These are phyloP conservation scores for Melanotaenia maccullochi DNA, from an alignment of 2,797 vertebrate species.

Conservation along the genomic window DNA sequence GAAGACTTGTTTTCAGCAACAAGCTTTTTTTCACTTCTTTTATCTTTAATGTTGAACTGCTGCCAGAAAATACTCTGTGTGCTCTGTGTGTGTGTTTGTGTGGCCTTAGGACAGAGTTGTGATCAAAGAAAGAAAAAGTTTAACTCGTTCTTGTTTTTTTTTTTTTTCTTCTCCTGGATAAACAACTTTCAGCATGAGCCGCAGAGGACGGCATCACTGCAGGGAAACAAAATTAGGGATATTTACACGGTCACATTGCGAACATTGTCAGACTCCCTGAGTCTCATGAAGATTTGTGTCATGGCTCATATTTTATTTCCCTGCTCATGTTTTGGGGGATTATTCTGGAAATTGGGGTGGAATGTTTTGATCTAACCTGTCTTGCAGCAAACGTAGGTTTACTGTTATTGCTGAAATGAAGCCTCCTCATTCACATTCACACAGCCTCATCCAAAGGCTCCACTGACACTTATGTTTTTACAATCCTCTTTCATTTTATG, in stretches of 20 bases:
- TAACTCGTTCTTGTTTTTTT: constrained; percentile 28
- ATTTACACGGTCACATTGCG: constrained; percentile 14
- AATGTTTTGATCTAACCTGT: neutral
- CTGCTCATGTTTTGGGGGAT: neutral
- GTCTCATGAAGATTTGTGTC: neutral
- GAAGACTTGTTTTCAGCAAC: constrained; percentile 42
- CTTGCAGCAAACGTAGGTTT: neutral
- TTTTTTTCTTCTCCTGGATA: constrained; percentile 48
- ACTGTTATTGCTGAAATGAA: constrained; percentile 10
- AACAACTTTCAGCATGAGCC: constrained; percentile 31
- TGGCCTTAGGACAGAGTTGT: constrained; percentile 46
- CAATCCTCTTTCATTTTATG: neutral
- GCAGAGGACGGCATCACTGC: constrained; percentile 14
- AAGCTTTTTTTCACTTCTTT: constrained; percentile 43
- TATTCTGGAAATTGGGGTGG: neutral
- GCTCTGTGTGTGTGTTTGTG: neutral
- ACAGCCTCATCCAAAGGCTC: neutral
- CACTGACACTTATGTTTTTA: neutral
- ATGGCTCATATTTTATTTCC: neutral
- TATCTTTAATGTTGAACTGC: constrained; percentile 52
- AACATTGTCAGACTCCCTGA: neutral
- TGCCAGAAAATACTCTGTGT: constrained; percentile 31
- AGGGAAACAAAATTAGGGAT: constrained; percentile 28
- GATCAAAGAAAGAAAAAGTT: constrained; percentile 52
- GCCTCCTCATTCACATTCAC: neutral